Evolutionary conservation across 2,797 vertebrate genomes (phyloP), one percentile per base, ranked within the genome.

Genomic region (Enteromius viviparus): DNA sequence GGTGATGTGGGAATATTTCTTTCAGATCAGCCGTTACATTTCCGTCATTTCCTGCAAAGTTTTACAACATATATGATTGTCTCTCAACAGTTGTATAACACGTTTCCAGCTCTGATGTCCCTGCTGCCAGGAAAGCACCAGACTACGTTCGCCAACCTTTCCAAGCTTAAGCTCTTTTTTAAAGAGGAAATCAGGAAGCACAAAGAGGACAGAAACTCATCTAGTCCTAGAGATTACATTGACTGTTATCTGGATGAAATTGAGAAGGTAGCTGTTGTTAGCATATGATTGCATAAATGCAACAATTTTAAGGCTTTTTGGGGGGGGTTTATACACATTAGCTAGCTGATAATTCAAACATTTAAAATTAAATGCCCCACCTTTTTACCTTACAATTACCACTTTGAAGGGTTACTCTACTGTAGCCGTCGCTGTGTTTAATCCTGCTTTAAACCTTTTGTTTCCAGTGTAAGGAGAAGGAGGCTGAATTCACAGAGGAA

Each of bases 181-280:
- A 11, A 15, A 37, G 69, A 7, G 49, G 83, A 90, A 11, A 81
- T 95, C 2, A 49, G 89, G 40, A 89, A 92, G 42, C 95, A 96
- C 89, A 94, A 87, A 87, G 87, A 87, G 60, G 91, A 92, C 5
- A 90, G 92, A 93, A 92, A 95, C 76, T 90, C 94, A 32, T 87
- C 64, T 0, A 89, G 93, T 34, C 79, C 53, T 15, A 92, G 88
- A 78, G 95, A 96, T 80, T 95, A 94, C 88, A 95, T 96, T 0
- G 95, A 96, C 88, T 94, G 92, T 85, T 96, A 93, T 83, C 91
- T 96, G 84, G 92, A 89, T 1, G 94, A 96, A 91, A 95, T 95
- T 45, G 85, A 93, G 80, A 95, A 89, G 93, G 95, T 92, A 64
- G 76, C 0, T 23, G 9, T 4, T 34, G 58, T 29, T 42, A 23